phyloP scores from a whole-genome alignment of 2,113 vertebrate genomes.

The Lagopus leucura region DNA sequence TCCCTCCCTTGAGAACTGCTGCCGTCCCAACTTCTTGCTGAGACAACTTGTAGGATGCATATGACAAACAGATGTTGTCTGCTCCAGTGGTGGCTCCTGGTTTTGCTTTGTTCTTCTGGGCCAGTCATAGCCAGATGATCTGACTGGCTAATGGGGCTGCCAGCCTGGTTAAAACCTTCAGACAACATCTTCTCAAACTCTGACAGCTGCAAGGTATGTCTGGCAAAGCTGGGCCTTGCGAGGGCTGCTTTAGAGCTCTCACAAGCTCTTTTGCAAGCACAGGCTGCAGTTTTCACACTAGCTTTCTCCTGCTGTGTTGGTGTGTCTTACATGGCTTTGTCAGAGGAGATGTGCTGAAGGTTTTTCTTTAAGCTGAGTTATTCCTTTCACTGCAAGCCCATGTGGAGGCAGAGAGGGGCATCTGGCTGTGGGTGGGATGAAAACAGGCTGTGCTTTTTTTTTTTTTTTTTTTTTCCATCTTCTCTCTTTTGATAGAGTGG shows the following conservation, averaged over 20 bases:
- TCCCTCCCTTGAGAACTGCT: not conserved
- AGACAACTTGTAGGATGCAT: not conserved
- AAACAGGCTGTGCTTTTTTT: not conserved
- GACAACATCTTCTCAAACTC: not conserved
- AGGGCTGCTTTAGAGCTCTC: not conserved
- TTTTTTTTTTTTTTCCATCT: not conserved
- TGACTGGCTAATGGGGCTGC: not conserved
- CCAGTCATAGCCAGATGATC: not conserved
- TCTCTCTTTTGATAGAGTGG: not conserved
- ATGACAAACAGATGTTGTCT: not conserved
- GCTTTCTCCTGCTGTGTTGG: not conserved
- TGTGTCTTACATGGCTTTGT: not conserved
- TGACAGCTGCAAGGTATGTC: not conserved
- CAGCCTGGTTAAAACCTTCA: not conserved
- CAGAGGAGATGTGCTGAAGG: not conserved
- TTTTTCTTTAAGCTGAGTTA: not conserved
- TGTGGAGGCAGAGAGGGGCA: not conserved
- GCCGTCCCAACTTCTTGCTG: not conserved
- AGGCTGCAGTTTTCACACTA: not conserved
- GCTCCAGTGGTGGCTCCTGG: not conserved
- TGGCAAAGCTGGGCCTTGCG: not conserved
- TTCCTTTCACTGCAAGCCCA: not conserved
- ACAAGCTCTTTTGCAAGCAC: not conserved
- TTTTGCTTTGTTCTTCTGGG: not conserved
- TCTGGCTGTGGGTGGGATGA: not conserved